Base-by-base conservation (phyloP, 2,797 vertebrate genomes). In the Salarias fasciatus region DNA sequence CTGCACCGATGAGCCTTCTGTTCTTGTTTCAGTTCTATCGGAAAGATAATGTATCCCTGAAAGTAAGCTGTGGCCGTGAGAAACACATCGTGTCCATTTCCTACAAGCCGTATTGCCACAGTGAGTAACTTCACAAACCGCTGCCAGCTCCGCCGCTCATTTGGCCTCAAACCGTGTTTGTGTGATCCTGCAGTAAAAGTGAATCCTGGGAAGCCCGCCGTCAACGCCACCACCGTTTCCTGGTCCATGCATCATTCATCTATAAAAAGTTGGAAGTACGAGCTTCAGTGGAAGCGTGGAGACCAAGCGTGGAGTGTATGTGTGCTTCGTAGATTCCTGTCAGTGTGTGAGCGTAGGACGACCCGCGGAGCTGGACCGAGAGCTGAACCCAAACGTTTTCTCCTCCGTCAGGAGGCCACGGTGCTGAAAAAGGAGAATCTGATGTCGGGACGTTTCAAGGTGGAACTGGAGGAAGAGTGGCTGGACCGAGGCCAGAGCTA, bases 181-280 rank as follows among this genome's bases (percentile, higher is more conserved):
- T 60, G 29, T 56, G 11, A 28, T 52, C 12, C 46, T 69, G 7
- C 71, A 91, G 89, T 88, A 42, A 90, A 86, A 49, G 18, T 83
- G 53, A 33, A 69, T 14, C 75, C 85, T 0, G n/a, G 8, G 10
- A 44, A 37, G 37, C 85, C 75, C 0, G 0, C 5, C 0, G 3
- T 88, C 51, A 80, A 82, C 63, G 4, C 0, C 0, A 81, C 71
- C 46, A 67, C 12, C 0, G 5, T 85, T n/a, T 70, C 62, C 63
- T 88, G 80, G 86, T 0, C 1, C 0, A 0, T 36, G 0, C 0
- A 1, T 0, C 1, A 2, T 2, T 0, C 0, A 0, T 1, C 0
- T 0, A 1, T 73, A 0, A 0, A 0, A 0, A 0, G 0, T 0
- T 82, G 3, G 29, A 0, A 0, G 0, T 53, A 2, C 2, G 12